Conservation (phyloP, 1,140 invertebrate species). For the Drosophila obscura region DNA sequence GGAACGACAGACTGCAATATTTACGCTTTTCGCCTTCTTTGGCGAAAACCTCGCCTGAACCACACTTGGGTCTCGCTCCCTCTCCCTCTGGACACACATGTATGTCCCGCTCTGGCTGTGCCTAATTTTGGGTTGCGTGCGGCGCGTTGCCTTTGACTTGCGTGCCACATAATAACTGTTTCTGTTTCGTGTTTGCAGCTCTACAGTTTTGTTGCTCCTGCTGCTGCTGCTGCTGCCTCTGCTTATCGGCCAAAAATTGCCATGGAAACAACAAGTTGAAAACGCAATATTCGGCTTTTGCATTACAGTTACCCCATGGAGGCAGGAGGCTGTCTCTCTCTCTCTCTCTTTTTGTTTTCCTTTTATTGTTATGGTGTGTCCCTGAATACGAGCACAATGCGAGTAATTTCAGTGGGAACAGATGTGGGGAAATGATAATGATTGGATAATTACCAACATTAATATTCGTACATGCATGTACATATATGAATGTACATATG, state of each 20-base stretch:
- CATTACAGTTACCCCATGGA: constrained; percentile 53
- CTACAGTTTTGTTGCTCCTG: constrained; percentile 27
- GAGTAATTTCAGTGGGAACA: constrained; percentile 51
- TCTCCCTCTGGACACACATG: constrained; percentile 23
- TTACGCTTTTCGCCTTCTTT: constrained; percentile 44
- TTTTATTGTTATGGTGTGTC: constrained; percentile 12
- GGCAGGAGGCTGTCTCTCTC: constrained; percentile 11
- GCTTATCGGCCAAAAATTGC: constrained; percentile 55
- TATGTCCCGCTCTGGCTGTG: constrained; percentile 44
- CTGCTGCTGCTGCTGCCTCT: constrained; percentile 19
- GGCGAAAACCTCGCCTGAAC: constrained; percentile 11
- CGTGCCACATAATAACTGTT: constrained; percentile 71
- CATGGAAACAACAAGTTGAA: constrained; percentile 57
- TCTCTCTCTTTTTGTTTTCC: neutral
- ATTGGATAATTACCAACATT: neutral
- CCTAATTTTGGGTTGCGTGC: constrained; percentile 75
- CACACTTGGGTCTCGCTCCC: constrained; percentile 3
- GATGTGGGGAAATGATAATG: constrained; percentile 25
- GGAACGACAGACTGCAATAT: constrained; percentile 68
- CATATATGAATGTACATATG: neutral
- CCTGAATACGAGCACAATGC: constrained; percentile 25
- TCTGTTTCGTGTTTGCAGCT: constrained; percentile 50
- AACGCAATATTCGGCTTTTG: constrained; percentile 69
- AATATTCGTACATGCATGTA: neutral
- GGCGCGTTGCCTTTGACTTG: constrained; percentile 53